Evolutionary conservation across 2,797 vertebrate genomes (phyloP).

Genomic region (Mastacembelus armatus): DNA sequence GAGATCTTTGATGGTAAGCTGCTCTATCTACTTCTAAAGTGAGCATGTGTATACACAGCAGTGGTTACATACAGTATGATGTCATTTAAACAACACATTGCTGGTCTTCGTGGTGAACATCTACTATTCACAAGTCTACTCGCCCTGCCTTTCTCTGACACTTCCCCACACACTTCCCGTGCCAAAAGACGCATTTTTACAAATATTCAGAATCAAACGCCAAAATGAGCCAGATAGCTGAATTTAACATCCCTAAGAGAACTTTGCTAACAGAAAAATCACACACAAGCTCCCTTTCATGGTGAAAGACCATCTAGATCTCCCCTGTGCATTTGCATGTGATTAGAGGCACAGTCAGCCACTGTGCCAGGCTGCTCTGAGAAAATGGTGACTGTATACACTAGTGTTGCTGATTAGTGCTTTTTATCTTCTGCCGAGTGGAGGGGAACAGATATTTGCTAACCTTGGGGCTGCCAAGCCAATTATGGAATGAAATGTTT

Average conservation of each 20-base stretch:
- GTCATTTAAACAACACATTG: neutral
- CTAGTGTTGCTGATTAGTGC: constrained; percentile 69
- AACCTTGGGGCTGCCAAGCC: constrained; percentile 54
- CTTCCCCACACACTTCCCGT: neutral
- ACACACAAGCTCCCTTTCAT: constrained; percentile 35
- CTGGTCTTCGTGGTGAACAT: neutral
- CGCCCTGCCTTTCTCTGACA: neutral
- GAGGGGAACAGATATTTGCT: constrained; percentile 51
- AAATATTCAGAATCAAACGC: constrained; percentile 29
- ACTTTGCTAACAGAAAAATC: constrained; percentile 31
- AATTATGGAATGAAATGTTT: constrained; percentile 43
- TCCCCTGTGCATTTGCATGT: constrained; percentile 68
- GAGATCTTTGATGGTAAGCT: constrained; percentile 95
- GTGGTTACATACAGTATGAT: neutral
- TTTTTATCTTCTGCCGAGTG: constrained; percentile 57
- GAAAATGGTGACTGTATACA: constrained; percentile 57
- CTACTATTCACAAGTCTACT: neutral
- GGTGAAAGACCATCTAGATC: constrained; percentile 57
- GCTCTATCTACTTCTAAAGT: neutral
- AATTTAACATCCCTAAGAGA: constrained; percentile 31
- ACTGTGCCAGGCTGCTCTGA: constrained; percentile 51
- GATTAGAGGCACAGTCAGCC: constrained; percentile 73
- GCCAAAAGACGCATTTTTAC: constrained; percentile 22
- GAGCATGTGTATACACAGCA: neutral
- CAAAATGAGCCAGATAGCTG: constrained; percentile 34